These are phyloP conservation scores for Laupala kohalensis DNA, from an alignment of 1,140 invertebrate genomes.

Conservation along the genomic window DNA sequence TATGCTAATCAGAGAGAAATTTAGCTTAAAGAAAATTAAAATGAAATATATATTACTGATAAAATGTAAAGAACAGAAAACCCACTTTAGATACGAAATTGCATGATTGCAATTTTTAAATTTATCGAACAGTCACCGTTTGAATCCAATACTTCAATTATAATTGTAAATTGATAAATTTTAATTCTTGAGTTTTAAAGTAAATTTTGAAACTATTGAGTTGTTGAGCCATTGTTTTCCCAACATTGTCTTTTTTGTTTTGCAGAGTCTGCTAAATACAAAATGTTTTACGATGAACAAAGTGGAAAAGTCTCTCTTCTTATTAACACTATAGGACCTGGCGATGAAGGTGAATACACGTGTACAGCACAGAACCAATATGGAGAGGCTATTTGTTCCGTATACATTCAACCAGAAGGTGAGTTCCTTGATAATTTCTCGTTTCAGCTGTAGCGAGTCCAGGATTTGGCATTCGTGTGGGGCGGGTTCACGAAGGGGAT, in stretches of 20 bases:
- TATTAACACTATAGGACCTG: slow-evolving; percentile 82
- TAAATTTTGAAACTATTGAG: background rate
- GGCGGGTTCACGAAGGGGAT: too few relatives aligned
- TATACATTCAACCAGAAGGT: slow-evolving; percentile 89
- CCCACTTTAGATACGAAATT: too few relatives aligned
- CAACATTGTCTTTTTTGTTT: slow-evolving; percentile 12
- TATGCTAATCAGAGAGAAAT: too few relatives aligned
- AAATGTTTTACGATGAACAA: slow-evolving; percentile 74
- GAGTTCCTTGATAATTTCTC: too few relatives aligned
- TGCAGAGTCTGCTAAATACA: slow-evolving; percentile 60
- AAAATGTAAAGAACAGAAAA: too few relatives aligned
- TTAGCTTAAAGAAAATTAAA: too few relatives aligned
- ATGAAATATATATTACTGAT: too few relatives aligned
- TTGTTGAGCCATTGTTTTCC: background rate
- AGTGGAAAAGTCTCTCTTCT: slow-evolving; percentile 74
- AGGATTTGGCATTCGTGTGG: too few relatives aligned
- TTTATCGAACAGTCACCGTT: too few relatives aligned
- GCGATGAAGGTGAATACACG: slow-evolving; percentile 91
- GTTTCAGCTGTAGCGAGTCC: too few relatives aligned
- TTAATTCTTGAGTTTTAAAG: background rate
- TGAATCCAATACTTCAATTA: too few relatives aligned
- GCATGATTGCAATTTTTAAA: too few relatives aligned
- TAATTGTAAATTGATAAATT: background rate
- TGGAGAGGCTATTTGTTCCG: slow-evolving; percentile 86
- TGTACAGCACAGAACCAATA: slow-evolving; percentile 86